These are phyloP conservation scores for Ceuthmochares aereus DNA, from an alignment of 2,113 vertebrate genomes.

Conservation along the genomic window DNA sequence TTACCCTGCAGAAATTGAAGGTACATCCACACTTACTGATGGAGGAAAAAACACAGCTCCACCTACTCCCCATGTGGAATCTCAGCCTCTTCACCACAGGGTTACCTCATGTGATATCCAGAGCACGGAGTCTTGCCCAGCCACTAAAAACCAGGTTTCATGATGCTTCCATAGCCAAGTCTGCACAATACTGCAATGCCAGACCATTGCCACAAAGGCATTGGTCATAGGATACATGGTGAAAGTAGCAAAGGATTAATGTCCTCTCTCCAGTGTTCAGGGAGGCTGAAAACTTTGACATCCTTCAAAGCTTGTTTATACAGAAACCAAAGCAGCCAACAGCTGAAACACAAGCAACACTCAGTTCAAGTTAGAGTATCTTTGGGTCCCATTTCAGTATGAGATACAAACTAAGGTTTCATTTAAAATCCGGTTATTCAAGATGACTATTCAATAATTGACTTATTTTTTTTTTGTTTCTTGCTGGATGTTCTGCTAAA, in stretches of 20 bases:
- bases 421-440: not conserved
- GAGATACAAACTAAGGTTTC: not conserved
- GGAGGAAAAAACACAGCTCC: not conserved
- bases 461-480: not conserved
- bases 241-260: not conserved
- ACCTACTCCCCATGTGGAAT: not conserved
- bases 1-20: not conserved
- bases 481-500: not conserved
- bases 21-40: not conserved
- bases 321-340: not conserved
- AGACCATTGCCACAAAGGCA: not conserved
- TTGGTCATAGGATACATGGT: fast-evolving
- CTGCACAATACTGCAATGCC: not conserved
- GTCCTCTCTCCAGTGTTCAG: not conserved
- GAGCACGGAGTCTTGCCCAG: not conserved
- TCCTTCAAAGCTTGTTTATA: not conserved
- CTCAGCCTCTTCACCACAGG: not conserved
- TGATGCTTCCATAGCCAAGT: not conserved
- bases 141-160: not conserved
- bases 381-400: not conserved
- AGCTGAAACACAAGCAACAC: not conserved
- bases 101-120: not conserved
- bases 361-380: not conserved
- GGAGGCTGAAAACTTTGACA: not conserved
- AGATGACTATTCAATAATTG: not conserved